phyloP scores from a whole-genome alignment of 2,113 vertebrate genomes.

The Balaenoptera acutorostrata region DNA sequence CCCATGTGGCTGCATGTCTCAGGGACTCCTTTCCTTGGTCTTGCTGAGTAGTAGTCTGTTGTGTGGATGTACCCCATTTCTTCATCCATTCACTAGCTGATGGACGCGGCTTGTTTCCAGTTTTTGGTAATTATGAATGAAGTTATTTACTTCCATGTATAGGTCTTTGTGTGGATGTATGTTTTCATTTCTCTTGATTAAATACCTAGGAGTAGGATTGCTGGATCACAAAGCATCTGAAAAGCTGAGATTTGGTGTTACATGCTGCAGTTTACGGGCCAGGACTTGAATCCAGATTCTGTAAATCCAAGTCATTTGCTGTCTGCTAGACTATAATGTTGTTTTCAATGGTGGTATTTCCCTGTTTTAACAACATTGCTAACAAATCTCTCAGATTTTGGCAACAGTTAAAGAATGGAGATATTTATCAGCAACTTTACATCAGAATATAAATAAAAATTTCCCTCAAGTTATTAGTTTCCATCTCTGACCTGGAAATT shows the following conservation, averaged over 20 bases:
- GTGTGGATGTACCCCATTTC: not conserved
- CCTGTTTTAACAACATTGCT: not conserved
- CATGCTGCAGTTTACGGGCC: not conserved
- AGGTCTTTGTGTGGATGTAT: not conserved
- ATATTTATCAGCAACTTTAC: not conserved
- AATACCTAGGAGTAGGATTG: not conserved
- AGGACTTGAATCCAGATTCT: not conserved
- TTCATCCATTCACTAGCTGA: not conserved
- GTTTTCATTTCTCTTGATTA: not conserved
- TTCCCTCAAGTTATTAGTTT: not conserved
- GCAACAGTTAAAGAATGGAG: conserved; percentile 2
- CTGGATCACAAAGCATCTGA: not conserved
- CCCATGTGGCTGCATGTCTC: not conserved
- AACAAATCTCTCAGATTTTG: not conserved
- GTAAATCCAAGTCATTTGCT: not conserved
- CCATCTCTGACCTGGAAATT: conserved; percentile 16
- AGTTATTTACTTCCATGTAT: not conserved
- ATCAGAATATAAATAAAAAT: conserved; percentile 32
- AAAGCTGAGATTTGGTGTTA: not conserved
- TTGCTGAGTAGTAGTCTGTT: not conserved
- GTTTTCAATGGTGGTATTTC: not conserved
- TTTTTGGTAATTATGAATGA: not conserved
- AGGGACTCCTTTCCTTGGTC: not conserved
- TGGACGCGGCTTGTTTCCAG: not conserved
- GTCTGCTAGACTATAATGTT: not conserved